Evolutionary conservation across 2,888 invertebrate species (phyloP).

Genomic region (Bruchidius siliquastri): DNA sequence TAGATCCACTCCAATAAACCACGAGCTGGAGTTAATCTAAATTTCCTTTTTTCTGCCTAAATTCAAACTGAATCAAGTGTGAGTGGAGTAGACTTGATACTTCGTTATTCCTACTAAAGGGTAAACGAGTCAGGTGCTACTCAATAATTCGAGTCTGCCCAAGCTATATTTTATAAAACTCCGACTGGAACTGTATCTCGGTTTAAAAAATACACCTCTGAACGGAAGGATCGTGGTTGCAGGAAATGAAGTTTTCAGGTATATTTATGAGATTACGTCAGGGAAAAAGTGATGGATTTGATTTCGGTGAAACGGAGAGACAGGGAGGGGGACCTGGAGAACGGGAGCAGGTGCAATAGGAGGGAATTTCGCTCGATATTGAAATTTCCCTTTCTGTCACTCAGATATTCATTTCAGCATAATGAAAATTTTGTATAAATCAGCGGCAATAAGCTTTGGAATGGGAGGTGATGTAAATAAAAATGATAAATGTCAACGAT

Average conservation of each 20-base stretch:
- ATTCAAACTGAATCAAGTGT: too few species aligned
- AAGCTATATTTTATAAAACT: not conserved
- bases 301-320: not conserved
- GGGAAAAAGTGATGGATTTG: slow-evolving; percentile 4
- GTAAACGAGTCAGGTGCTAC: not conserved
- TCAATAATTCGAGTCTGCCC: not conserved
- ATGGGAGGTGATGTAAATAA: not conserved
- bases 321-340: not conserved
- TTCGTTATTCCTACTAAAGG: not conserved
- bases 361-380: not conserved
- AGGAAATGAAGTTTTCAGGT: slow-evolving; percentile 1
- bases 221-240: not conserved
- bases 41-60: too few species aligned
- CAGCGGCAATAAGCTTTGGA: not conserved
- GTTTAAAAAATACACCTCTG: not conserved
- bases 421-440: not conserved
- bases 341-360: not conserved
- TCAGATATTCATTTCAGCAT: not conserved
- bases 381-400: not conserved
- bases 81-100: too few species aligned
- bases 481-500: not conserved
- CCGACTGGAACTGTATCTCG: not conserved
- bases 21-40: too few species aligned
- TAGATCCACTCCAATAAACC: too few species aligned
- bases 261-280: slow-evolving; percentile 4